A percentile compares a stretch with the other conserved stretches of the same genome.
These are phyloP conservation scores for Hemicentrotus pulcherrimus DNA, from an alignment of 35 echinoderm and acorn worm species.

Conservation along the genomic window DNA sequence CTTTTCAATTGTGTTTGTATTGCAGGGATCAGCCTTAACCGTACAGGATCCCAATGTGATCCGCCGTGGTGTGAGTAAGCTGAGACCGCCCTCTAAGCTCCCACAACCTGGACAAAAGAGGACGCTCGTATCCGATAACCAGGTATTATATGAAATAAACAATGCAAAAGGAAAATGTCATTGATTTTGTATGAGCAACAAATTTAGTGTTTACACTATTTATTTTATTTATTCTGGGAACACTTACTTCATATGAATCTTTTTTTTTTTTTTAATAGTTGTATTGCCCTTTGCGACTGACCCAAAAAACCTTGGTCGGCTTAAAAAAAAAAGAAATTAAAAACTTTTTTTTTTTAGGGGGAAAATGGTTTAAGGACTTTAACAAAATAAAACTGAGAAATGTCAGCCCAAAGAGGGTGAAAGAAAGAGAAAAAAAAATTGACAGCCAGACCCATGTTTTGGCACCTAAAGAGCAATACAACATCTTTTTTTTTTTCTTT, in stretches of 20 bases:
- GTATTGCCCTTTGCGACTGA: too few species aligned
- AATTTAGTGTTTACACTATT: not conserved
- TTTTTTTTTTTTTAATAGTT: too few species aligned
- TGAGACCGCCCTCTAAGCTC: not conserved
- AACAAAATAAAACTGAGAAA: too few species aligned
- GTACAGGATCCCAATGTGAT: constrained; percentile 21
- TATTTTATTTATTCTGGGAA: not conserved
- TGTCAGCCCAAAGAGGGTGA: too few species aligned
- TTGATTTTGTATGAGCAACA: not conserved
- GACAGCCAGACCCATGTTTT: too few species aligned
- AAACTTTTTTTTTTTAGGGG: too few species aligned
- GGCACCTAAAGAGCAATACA: too few species aligned
- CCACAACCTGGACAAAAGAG: not conserved
- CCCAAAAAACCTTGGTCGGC: too few species aligned
- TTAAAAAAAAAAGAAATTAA: too few species aligned
- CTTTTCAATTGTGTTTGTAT: not conserved
- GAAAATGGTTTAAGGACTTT: too few species aligned
- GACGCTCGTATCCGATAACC: not conserved
- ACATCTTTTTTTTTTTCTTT: too few species aligned
- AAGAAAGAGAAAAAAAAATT: too few species aligned
- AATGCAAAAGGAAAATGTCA: not conserved
- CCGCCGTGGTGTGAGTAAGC: not conserved
- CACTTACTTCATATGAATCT: not conserved
- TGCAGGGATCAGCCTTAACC: not conserved
- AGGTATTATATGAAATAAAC: not conserved